These are phyloP conservation scores for Podarcis cretensis DNA, from an alignment of 2,113 vertebrate species.

Conservation along the genomic window DNA sequence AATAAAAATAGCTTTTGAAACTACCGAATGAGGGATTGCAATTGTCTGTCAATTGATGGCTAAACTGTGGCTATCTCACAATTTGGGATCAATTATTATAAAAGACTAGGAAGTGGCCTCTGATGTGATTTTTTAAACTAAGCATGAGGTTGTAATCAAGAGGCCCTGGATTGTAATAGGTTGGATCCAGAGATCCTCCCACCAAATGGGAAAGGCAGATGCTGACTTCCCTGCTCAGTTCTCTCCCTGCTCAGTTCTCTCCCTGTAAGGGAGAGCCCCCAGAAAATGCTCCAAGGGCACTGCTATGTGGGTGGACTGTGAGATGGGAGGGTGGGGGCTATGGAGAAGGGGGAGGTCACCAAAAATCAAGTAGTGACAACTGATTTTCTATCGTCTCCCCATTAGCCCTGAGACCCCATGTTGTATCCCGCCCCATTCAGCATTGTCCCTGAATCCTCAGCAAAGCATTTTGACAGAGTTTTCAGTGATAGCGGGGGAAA, in stretches of 20 bases:
- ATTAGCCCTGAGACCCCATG: background rate
- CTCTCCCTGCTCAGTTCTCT: background rate
- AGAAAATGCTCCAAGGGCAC: background rate
- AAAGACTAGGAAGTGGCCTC: too few species aligned
- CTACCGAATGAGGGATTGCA: background rate
- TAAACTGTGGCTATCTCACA: background rate
- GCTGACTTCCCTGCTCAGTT: background rate
- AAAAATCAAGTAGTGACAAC: background rate
- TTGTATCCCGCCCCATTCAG: too few species aligned
- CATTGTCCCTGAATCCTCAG: too few species aligned
- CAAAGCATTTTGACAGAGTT: too few species aligned
- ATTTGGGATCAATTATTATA: background rate
- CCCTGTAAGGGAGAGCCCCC: too few species aligned
- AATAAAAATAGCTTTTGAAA: slow-evolving; percentile 40
- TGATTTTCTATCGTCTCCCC: background rate
- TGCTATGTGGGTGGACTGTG: background rate
- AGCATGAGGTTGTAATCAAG: background rate
- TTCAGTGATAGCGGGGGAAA: too few species aligned
- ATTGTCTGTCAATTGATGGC: background rate
- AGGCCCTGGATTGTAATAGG: background rate
- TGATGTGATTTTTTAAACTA: background rate
- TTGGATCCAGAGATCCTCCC: background rate
- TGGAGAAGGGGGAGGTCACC: background rate
- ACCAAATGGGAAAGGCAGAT: background rate
- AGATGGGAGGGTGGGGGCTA: background rate